Base-by-base conservation (phyloP, 2,113 vertebrate species). In the Catagonus wagneri region DNA sequence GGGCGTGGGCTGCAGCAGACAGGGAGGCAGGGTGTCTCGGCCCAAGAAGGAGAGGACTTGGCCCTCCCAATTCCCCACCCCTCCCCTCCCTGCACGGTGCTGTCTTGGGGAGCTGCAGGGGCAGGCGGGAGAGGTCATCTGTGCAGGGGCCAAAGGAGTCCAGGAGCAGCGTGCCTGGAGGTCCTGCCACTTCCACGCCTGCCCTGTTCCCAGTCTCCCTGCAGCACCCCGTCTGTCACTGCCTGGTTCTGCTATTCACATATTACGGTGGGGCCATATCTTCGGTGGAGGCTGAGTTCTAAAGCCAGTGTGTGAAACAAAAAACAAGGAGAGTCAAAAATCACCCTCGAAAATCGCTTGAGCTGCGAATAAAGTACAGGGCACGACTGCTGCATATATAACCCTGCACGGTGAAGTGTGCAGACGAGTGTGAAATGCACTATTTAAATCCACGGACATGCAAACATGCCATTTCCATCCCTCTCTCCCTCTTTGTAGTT, bases 161-260 rank as follows among this genome's bases (percentile, higher is more conserved):
- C 3, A 32, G 56, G 36, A 20, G 52, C 1, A 20, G 52, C 1
- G 27, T 7, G 5, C 27, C 7, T 2, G 2, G 39, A 90, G 22
- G 69, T 14, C 39, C 20, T 0, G 3, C 86, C 17, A 17, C 15
- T 19, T 61, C 72, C 32, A 52, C 8, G n/a, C 0, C 65, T 39
- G 2, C 20, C 17, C 36, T 36, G 19, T 2, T 4, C 52, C 36
- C 2, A 22, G 16, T 29, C 66, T 19, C 1, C 1, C 58, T 3
- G 8, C 1, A 20, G n/a, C 0, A 13, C 14, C 15, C 34, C 4
- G 1, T 11, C 34, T 7, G 20, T 2, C 22, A 1, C 19, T 11
- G 3, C 34, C 39, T 6, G 7, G 13, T 14, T 44, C 22, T n/a
- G 10, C 15, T 2, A 12, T 44, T 44, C 44, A 44, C 44, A 44